A percentile compares a stretch with the other conserved stretches of the same genome.
phyloP scores from a whole-genome alignment of 2,888 invertebrate genomes.

The Rhagophthalmus giganteus region DNA sequence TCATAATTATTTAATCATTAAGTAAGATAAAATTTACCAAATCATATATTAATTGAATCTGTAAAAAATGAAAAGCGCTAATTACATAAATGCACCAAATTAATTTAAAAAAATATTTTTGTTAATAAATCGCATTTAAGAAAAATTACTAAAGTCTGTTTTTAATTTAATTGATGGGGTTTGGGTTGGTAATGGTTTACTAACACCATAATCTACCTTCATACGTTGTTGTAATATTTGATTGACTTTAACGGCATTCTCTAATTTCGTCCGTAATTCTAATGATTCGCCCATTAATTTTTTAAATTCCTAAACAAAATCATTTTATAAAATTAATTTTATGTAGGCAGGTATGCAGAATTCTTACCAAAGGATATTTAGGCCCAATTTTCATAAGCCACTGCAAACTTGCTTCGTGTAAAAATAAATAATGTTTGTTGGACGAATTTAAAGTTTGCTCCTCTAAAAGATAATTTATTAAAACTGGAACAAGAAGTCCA shows the following conservation, averaged over 20 bases:
- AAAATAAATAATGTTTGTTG: slow-evolving; percentile 65
- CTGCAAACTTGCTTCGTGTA: slow-evolving; percentile 88
- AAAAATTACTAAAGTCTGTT: slow-evolving; percentile 92
- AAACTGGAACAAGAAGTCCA: slow-evolving; percentile 84
- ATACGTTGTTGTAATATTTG: slow-evolving; percentile 63
- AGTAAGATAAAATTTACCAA: no score
- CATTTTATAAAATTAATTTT: slow-evolving; percentile 8
- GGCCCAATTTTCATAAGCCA: slow-evolving; percentile 92
- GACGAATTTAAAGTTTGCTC: slow-evolving; percentile 63
- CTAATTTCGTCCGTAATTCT: slow-evolving; percentile 79
- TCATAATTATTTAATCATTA: no score
- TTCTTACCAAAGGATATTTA: slow-evolving; percentile 78
- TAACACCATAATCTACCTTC: slow-evolving; percentile 55
- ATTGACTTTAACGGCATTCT: slow-evolving; percentile 79
- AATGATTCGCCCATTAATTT: slow-evolving; percentile 83
- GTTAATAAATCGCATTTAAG: slow-evolving; percentile 9
- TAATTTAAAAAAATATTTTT: not conserved
- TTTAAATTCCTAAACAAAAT: slow-evolving; percentile 75
- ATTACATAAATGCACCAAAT: not conserved
- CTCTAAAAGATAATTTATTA: slow-evolving; percentile 82
- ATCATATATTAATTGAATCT: no score
- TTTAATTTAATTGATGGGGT: slow-evolving; percentile 86
- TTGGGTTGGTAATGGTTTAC: slow-evolving; percentile 52
- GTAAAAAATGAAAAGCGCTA: no score
- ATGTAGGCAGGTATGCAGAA: not conserved